Evolutionary conservation across 1,140 invertebrate genomes (phyloP), one percentile per base, ranked within the genome.

Genomic region (Hypsibius dujardini): DNA sequence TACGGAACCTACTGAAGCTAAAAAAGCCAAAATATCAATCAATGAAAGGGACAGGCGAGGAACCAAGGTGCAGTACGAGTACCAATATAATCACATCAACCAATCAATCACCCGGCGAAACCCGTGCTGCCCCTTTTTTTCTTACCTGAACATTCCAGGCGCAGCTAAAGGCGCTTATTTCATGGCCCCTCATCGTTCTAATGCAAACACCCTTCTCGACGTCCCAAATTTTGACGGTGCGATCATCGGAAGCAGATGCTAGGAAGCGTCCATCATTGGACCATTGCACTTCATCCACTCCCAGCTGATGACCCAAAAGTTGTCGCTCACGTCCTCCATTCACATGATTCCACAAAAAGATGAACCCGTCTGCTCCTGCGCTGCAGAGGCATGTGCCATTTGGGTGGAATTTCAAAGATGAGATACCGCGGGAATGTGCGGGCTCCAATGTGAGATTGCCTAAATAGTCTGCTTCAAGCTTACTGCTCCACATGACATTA

Each of bases 281-380:
- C 7, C 7, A 56, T n/a, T 7, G 7, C 7, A 56, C n/a, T 7
- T 56, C 50, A n/a, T 56, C 50, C n/a, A 56, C 50, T 7, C 50
- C 50, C 7, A 56, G 50, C 50, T 56, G 7, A 56, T 56, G 50
- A n/a, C 50, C 50, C n/a, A 56, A 56, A 56, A 56, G 50, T 56
- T 56, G 50, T n/a, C n/a, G 7, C 7, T 7, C 50, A 56, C 7
- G 7, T 56, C n/a, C n/a, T 56, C n/a, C 50, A n/a, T 56, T 56
- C 7, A n/a, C 50, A 56, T n/a, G n/a, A 56, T 56, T 56, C 50
- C 50, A 56, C n/a, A 56, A 56, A n/a, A 56, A 56, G n/a, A 56
- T 56, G 50, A 56, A 56, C 7, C 50, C n/a, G n/a, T 56, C 50
- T n/a, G 50, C 50, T 56, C 50, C 50, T 7, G 50, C 7, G n/a